These are phyloP conservation scores for Sus cebifrons DNA, from an alignment of 2,797 vertebrate species.

Conservation along the genomic window DNA sequence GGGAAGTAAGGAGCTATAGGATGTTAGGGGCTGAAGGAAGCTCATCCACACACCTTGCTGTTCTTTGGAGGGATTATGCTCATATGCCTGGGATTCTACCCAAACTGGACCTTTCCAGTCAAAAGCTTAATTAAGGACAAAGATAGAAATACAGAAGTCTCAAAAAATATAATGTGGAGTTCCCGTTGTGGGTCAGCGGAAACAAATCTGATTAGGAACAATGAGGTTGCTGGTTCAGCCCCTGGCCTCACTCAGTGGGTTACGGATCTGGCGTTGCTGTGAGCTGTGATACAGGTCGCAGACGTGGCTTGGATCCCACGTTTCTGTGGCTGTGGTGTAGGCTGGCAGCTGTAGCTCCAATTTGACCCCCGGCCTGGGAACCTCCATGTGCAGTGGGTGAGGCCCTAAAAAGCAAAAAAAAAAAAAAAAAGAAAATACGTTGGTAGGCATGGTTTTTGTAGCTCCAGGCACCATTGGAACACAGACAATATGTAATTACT, in stretches of 20 bases:
- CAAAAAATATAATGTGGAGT: background rate
- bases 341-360: too few relatives aligned
- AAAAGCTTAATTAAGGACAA: constrained; percentile 36
- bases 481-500: constrained; percentile 9
- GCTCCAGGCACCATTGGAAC: background rate
- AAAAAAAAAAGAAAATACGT: background rate
- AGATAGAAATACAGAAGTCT: background rate
- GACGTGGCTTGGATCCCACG: too few relatives aligned
- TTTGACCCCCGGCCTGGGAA: too few relatives aligned
- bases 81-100: background rate
- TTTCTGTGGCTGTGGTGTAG: too few relatives aligned
- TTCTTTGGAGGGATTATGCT: constrained; percentile 26
- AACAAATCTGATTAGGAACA: too few relatives aligned
- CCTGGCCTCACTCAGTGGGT: too few relatives aligned
- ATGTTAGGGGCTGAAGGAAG: background rate
- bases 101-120: background rate
- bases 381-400: too few relatives aligned
- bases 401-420: too few relatives aligned
- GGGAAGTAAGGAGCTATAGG: background rate
- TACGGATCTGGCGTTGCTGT: too few relatives aligned
- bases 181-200: too few relatives aligned
- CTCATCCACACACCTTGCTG: background rate
- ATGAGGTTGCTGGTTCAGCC: too few relatives aligned
- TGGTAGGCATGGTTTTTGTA: background rate
- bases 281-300: too few relatives aligned